Conservation (phyloP, 2,797 vertebrate genomes). For the Lemur catta region DNA sequence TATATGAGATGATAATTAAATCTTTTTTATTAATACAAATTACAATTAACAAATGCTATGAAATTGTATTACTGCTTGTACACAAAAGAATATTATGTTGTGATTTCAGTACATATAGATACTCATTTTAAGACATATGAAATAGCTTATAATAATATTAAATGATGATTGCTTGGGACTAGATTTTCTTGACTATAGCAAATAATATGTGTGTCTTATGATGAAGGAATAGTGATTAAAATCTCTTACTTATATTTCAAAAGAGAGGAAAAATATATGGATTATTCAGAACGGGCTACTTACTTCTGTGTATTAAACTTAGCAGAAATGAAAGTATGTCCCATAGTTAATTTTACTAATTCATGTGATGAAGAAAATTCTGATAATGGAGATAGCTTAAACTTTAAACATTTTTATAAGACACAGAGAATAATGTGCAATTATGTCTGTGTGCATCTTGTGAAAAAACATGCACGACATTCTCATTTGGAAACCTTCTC, state of each 20-base stretch:
- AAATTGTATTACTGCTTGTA: not conserved
- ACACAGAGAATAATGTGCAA: not conserved
- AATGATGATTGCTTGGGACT: not conserved
- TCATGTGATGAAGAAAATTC: not conserved
- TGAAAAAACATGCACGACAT: not conserved
- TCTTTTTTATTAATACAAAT: not conserved
- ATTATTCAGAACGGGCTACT: constrained; percentile 14
- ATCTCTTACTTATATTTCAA: constrained; percentile 24
- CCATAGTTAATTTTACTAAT: not conserved
- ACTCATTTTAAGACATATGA: not conserved
- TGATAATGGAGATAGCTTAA: not conserved
- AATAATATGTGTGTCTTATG: constrained; percentile 35
- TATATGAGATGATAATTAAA: not conserved
- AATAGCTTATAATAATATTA: not conserved
- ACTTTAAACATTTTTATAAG: constrained; percentile 32
- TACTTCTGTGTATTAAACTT: constrained; percentile 8
- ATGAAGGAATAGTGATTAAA: constrained; percentile 49
- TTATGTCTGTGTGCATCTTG: not conserved
- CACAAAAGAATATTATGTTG: not conserved
- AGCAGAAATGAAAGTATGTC: not conserved
- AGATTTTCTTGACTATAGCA: constrained; percentile 48
- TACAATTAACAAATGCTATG: not conserved
- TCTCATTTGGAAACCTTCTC: not conserved
- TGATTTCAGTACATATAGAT: not conserved
- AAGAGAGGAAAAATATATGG: not conserved